phyloP scores from a whole-genome alignment of 2,797 vertebrate genomes.

The Acestrorhynchus altus region DNA sequence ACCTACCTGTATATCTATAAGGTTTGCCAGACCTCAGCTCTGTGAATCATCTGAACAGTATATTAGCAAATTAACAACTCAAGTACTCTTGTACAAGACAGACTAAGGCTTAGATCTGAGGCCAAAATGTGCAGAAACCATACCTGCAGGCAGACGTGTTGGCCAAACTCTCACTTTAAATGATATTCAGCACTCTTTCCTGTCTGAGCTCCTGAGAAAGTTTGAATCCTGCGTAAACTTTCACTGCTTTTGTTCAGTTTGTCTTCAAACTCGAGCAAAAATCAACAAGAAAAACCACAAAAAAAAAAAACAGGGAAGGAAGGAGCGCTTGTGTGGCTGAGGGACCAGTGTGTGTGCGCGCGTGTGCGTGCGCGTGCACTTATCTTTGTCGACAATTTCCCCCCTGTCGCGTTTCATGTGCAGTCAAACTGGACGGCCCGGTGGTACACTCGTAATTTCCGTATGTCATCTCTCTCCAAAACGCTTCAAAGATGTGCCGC shows the following conservation, averaged over 20 bases:
- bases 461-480: constrained; percentile 85
- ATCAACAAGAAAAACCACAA: background rate
- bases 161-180: too few species aligned
- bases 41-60: too few species aligned
- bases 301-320: background rate
- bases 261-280: background rate
- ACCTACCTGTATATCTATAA: too few species aligned
- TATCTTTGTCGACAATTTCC: constrained; percentile 70
- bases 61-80: too few species aligned
- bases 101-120: too few species aligned
- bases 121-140: background rate
- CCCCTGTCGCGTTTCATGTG: constrained; percentile 80
- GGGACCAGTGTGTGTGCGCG: constrained; percentile 40
- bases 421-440: constrained; percentile 80
- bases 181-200: background rate
- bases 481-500: constrained; percentile 79
- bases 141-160: background rate
- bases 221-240: constrained; percentile 5
- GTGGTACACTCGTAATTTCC: constrained; percentile 76
- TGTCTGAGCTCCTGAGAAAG: background rate
- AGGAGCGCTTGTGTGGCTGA: background rate
- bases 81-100: too few species aligned
- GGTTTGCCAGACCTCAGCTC: too few species aligned
- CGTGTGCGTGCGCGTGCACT: constrained; percentile 52
- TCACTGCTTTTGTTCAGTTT: constrained; percentile 15